phyloP scores from a whole-genome alignment of 2,113 vertebrate species.

The Cottus gobio region DNA sequence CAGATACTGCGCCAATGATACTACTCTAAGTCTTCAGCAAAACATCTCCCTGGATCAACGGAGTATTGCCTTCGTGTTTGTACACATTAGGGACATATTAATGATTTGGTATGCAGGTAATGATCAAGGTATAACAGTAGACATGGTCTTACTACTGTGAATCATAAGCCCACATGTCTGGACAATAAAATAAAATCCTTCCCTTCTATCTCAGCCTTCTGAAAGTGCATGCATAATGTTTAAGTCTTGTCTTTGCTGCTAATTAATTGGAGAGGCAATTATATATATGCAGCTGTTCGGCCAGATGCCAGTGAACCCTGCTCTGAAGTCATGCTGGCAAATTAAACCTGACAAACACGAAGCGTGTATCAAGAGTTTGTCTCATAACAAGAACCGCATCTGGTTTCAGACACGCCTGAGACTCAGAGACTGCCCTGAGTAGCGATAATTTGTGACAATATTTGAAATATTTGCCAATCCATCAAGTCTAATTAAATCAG shows the following conservation, averaged over 20 bases:
- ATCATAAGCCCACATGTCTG: conserved; percentile 34
- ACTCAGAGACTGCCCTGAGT: not conserved
- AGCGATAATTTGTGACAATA: not conserved
- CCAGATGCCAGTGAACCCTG: conserved; percentile 79
- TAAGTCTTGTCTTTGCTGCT: conserved; percentile 70
- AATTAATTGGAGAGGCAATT: conserved; percentile 80
- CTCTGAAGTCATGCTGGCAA: conserved; percentile 73
- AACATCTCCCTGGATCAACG: not conserved
- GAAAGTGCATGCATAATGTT: conserved; percentile 71
- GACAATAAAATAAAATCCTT: conserved; percentile 52
- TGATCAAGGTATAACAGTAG: conserved; percentile 9
- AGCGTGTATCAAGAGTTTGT: conserved; percentile 59
- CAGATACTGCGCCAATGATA: too few relatives aligned
- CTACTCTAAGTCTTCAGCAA: not conserved
- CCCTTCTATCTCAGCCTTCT: conserved; percentile 46
- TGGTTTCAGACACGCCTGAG: conserved; percentile 43
- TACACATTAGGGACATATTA: not conserved
- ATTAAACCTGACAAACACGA: conserved; percentile 76
- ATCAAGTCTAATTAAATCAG: not conserved
- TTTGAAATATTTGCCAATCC: not conserved
- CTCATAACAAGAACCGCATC: conserved; percentile 58
- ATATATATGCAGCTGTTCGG: conserved; percentile 78
- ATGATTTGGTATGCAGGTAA: conserved; percentile 14
- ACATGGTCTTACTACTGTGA: conserved; percentile 11
- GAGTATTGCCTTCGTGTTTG: not conserved